Evolutionary conservation across 2,113 vertebrate genomes (phyloP).

Genomic region (Capra hircus): DNA sequence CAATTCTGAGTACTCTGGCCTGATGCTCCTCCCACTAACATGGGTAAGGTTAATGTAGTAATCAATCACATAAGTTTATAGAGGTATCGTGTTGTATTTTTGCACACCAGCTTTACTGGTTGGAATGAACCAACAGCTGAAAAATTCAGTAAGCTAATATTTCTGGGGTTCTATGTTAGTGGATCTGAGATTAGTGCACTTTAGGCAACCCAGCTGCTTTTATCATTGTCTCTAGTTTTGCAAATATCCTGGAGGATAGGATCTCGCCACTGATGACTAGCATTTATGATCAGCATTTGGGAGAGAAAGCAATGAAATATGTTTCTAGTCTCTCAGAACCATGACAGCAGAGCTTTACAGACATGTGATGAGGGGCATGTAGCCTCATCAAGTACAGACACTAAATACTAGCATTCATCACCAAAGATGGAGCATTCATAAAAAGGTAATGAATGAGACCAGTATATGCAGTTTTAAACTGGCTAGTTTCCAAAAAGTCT

Average conservation of each 20-base stretch:
- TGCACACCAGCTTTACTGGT: not conserved
- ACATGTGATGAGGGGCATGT: rapidly evolving
- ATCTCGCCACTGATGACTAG: not conserved
- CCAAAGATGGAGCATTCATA: not conserved
- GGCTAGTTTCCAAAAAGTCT: not conserved
- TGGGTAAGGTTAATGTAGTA: not conserved
- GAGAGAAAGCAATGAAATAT: not conserved
- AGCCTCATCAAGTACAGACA: not conserved
- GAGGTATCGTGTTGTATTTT: not conserved
- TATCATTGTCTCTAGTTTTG: not conserved
- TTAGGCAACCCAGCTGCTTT: not conserved
- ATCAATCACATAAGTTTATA: not conserved
- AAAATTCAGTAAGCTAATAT: not conserved
- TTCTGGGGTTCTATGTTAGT: not conserved
- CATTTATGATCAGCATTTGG: not conserved
- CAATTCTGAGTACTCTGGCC: not conserved
- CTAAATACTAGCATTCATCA: not conserved
- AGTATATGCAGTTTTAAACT: not conserved
- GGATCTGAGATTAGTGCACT: not conserved
- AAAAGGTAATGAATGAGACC: not conserved
- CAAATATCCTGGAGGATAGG: not conserved
- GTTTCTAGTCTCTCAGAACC: not conserved
- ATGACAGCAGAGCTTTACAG: not conserved
- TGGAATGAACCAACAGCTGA: not conserved
- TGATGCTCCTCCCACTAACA: not conserved